Evolutionary conservation across 2,113 vertebrate genomes (phyloP), one percentile per base, ranked within the genome.

Genomic region (Brachypteracias leptosomus): DNA sequence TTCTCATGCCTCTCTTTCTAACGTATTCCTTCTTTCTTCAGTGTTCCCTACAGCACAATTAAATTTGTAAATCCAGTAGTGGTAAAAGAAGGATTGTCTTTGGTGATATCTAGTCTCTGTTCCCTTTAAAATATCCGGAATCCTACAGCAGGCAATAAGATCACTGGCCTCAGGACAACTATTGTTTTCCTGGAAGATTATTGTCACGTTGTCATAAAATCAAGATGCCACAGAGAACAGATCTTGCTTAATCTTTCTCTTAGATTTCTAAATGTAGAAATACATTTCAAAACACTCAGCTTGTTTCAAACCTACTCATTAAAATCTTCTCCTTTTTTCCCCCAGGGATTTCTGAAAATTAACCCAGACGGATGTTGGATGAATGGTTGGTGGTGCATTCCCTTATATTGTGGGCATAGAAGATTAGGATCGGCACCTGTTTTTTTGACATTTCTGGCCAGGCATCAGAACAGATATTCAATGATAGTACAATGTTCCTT

Each of bases 401-500:
- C 11, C 31, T 88, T 83, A 38, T 51, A 87, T 67, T 66, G n/a
- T 73, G 57, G 65, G 21, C 72, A 90, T 4, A 83, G 61, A 73
- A 59, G 83, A 79, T 67, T 84, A 85, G 65, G 52, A 87, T 90
- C 63, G 55, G 47, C 93, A 90, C 80, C 89, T 95, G 89, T 40
- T 94, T 89, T 91, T 95, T 66, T 87, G 38, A 82, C 57, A 65
- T 89, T 93, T 93, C 93, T 95, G 95, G 93, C 79, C 68, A 65
- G 58, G 55, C 57, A 3, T 83, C 85, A 91, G 33, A 44, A 68
- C 57, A 78, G 70, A 91, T 61, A 91, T 79, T 92, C 80, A 85
- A 38, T 58, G 61, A 16, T 28, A 36, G 47, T 86, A 79, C 51
- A 93, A 67, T 91, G 94, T 90, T 88, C 88, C 75, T 87, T 81